Evolutionary conservation across 1,140 invertebrate species (phyloP).

Genomic region (Polyergus mexicanus): DNA sequence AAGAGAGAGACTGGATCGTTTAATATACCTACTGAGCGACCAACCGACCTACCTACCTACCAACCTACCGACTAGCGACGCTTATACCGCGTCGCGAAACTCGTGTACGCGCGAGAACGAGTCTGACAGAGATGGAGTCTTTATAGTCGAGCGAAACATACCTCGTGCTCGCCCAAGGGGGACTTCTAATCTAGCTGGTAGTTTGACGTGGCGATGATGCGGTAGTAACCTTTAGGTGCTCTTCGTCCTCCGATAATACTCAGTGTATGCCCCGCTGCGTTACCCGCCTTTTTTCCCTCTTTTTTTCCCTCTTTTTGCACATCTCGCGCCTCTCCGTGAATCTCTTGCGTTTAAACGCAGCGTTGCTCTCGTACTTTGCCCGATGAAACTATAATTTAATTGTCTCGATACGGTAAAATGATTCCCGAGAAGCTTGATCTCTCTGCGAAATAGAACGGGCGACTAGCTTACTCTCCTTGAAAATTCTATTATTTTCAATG

Average conservation of each 20-base stretch:
- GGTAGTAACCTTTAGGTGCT: conserved; percentile 81
- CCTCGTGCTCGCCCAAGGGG: conserved; percentile 82
- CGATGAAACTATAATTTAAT: neutral
- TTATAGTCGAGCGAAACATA: conserved; percentile 74
- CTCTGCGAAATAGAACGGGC: too few species aligned
- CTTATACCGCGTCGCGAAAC: conserved; percentile 77
- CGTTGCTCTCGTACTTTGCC: neutral
- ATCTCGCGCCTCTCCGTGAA: neutral
- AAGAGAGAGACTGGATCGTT: conserved; percentile 80
- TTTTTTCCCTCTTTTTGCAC: neutral
- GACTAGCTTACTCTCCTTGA: neutral
- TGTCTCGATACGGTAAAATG: neutral
- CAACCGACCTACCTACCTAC: conserved; percentile 78
- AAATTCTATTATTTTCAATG: neutral
- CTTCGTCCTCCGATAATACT: conserved; percentile 40
- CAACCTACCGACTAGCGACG: conserved; percentile 76
- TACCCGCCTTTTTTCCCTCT: neutral
- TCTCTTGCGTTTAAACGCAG: neutral
- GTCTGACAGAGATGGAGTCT: conserved; percentile 64
- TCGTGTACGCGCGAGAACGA: conserved; percentile 65
- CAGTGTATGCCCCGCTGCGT: conserved; percentile 24
- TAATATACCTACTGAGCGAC: conserved; percentile 81
- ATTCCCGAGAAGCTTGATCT: neutral
- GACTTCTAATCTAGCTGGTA: conserved; percentile 78
- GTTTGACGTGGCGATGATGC: conserved; percentile 82